Evolutionary conservation across 2,797 vertebrate species (phyloP).

Genomic region (Syngnathus rostellatus): DNA sequence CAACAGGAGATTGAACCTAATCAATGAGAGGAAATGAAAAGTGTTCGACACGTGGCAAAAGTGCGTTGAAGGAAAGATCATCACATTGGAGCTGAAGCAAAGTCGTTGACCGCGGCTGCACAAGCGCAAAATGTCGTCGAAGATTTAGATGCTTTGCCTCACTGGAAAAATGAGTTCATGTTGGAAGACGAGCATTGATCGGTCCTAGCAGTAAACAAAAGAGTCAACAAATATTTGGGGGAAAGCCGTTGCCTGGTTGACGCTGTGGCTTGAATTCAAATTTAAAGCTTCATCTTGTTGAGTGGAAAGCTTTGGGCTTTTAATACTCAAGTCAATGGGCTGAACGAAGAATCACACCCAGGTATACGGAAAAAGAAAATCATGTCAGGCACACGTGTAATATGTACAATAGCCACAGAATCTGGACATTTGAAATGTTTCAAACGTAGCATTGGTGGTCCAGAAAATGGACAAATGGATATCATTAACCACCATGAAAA

Average conservation of each 20-base stretch:
- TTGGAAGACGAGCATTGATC: constrained; percentile 34
- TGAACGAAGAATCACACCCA: too few relatives aligned
- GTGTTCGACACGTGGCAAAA: not conserved
- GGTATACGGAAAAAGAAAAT: too few relatives aligned
- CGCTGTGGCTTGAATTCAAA: not conserved
- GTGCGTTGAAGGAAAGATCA: not conserved
- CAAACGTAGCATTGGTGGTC: not conserved
- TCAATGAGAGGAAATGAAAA: not conserved
- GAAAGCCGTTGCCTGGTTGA: constrained; percentile 2
- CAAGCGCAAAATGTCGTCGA: constrained; percentile 40
- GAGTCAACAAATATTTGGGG: constrained; percentile 5
- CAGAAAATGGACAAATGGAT: not conserved
- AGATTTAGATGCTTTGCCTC: constrained; percentile 33
- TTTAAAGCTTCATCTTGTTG: not conserved
- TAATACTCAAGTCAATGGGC: not conserved
- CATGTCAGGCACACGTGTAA: too few relatives aligned
- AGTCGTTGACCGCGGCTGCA: constrained; percentile 23
- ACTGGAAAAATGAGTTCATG: constrained; percentile 51
- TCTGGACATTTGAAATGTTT: not conserved
- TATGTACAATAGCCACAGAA: not conserved
- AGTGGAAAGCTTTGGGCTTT: not conserved
- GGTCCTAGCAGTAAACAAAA: not conserved
- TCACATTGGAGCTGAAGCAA: not conserved
- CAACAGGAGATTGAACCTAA: too few relatives aligned
- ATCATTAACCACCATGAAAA: not conserved